These are phyloP conservation scores for Yponomeuta cagnagella DNA, from an alignment of 2,888 invertebrate species.

Conservation along the genomic window DNA sequence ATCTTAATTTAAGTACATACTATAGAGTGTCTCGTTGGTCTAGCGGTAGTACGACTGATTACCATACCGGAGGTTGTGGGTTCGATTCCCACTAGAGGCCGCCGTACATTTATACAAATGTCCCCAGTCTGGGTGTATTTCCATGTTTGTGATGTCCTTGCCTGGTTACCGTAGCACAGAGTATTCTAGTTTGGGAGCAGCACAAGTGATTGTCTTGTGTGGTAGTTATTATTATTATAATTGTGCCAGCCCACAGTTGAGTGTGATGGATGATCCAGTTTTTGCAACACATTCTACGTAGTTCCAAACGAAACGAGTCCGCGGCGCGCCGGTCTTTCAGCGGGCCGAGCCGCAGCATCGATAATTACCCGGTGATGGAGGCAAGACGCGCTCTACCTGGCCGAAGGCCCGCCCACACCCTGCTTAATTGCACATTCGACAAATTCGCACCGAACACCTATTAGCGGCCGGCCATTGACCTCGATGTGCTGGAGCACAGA, in stretches of 20 bases:
- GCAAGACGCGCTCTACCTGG: constrained; percentile 27
- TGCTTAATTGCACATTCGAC: constrained; percentile 54
- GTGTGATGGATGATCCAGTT: constrained; percentile 25
- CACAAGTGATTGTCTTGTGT: no score
- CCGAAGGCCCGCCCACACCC: constrained; percentile 38
- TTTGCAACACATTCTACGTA: constrained; percentile 33
- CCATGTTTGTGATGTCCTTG: no score
- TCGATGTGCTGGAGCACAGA: constrained; percentile 17
- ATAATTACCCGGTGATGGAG: constrained; percentile 59
- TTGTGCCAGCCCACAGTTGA: not conserved
- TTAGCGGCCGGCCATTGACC: constrained; percentile 33
- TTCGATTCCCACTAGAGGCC: no score
- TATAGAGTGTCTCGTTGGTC: no score
- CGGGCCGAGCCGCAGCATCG: constrained; percentile 41
- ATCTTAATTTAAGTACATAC: no score
- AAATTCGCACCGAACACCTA: constrained; percentile 43
- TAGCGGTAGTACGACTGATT: no score
- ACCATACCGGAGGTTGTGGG: no score
- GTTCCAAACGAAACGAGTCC: constrained; percentile 57
- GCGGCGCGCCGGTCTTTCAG: constrained; percentile 62
- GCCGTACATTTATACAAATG: no score
- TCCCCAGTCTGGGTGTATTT: no score
- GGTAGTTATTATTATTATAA: no score
- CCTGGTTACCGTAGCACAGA: no score
- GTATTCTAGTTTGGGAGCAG: no score